A percentile compares a stretch with the other conserved stretches of the same genome.
phyloP scores from a whole-genome alignment of 1,140 invertebrate species.

The Penaeus japonicus region DNA sequence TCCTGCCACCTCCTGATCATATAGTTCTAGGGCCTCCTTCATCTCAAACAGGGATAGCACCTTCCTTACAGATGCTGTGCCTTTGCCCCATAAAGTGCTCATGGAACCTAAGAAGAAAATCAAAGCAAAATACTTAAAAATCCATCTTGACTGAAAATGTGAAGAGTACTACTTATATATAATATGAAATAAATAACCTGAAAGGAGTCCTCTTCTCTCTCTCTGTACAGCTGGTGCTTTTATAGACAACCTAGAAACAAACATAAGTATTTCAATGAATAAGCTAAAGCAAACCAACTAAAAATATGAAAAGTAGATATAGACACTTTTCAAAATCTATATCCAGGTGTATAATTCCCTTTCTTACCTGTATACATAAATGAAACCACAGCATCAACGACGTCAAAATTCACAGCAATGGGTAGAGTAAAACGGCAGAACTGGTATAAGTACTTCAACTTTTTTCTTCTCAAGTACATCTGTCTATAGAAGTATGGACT shows the following conservation, averaged over 20 bases:
- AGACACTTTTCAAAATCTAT: not conserved
- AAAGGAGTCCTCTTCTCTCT: no score
- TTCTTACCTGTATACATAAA: slow-evolving; percentile 57
- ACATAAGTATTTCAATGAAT: no score
- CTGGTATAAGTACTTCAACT: slow-evolving; percentile 52
- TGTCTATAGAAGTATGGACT: slow-evolving; percentile 58
- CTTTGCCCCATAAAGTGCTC: slow-evolving; percentile 45
- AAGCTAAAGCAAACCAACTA: no score
- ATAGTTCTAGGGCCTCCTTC: slow-evolving; percentile 47
- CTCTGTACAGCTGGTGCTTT: no score
- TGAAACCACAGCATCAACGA: slow-evolving; percentile 56
- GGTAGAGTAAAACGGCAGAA: slow-evolving; percentile 56
- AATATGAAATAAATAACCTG: not conserved
- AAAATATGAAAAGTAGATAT: not conserved
- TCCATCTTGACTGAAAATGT: not conserved
- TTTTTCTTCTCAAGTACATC: slow-evolving; percentile 54
- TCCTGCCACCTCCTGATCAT: slow-evolving; percentile 44
- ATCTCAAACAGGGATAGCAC: slow-evolving; percentile 50
- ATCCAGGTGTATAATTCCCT: not conserved
- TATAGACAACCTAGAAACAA: no score
- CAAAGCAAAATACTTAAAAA: not conserved
- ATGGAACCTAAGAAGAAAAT: slow-evolving; percentile 35
- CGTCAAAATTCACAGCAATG: slow-evolving; percentile 53
- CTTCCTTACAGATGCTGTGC: slow-evolving; percentile 39
- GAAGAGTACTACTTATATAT: not conserved